phyloP scores from a whole-genome alignment of 1,140 invertebrate genomes.

The Drosophila grimshawi region DNA sequence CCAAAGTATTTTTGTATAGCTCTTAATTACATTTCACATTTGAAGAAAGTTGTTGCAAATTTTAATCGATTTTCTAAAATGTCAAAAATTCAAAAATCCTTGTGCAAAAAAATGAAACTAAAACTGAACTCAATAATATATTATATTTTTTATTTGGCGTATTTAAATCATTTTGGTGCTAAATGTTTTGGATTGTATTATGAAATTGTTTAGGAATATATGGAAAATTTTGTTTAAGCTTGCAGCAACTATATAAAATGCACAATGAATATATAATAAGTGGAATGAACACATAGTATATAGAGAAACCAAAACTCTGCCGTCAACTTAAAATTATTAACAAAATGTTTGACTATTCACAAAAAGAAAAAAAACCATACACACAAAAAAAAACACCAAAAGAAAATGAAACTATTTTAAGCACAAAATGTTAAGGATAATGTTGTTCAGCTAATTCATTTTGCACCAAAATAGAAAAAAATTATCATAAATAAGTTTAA shows the following conservation, averaged over 20 bases:
- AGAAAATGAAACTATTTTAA: conserved; percentile 38
- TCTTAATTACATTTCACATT: conserved; percentile 34
- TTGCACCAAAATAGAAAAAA: conserved; percentile 52
- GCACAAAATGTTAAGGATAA: conserved; percentile 50
- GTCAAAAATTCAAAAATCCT: conserved; percentile 44
- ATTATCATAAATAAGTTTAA: conserved; percentile 41
- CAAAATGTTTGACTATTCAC: conserved; percentile 37
- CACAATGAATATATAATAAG: conserved; percentile 26
- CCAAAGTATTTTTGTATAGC: conserved; percentile 74
- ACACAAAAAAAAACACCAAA: conserved; percentile 36
- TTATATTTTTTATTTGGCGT: conserved; percentile 46
- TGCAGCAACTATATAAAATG: conserved; percentile 60
- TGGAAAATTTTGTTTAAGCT: conserved; percentile 63
- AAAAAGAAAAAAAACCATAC: conserved; percentile 35
- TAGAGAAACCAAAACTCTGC: conserved; percentile 49
- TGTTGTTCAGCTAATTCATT: conserved; percentile 59
- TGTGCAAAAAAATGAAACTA: conserved; percentile 55
- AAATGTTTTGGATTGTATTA: conserved; percentile 64
- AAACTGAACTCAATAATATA: conserved; percentile 20
- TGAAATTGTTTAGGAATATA: conserved; percentile 60
- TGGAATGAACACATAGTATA: conserved; percentile 21
- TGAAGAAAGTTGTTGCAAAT: conserved; percentile 68
- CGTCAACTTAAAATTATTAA: conserved; percentile 30
- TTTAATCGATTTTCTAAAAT: conserved; percentile 59
- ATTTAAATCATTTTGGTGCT: conserved; percentile 78